These are phyloP conservation scores for Mayetiola destructor DNA, from an alignment of 2,888 invertebrate species.

Conservation along the genomic window DNA sequence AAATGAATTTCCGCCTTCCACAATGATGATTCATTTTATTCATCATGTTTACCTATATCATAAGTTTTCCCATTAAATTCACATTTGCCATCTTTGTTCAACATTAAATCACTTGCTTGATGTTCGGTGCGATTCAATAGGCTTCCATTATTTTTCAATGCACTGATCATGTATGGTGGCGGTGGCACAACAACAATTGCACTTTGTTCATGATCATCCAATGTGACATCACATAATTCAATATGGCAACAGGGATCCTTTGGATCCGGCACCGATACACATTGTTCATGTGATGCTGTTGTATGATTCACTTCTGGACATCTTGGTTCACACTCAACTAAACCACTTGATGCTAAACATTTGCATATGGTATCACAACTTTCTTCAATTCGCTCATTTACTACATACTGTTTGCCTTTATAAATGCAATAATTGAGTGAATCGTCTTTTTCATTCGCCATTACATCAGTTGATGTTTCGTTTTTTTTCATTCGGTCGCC, in stretches of 20 bases:
- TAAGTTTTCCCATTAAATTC: slow-evolving; percentile 28
- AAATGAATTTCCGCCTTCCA: not conserved
- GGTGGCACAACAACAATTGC: slow-evolving; percentile 21
- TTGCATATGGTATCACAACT: slow-evolving; percentile 67
- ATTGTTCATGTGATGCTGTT: slow-evolving; percentile 45
- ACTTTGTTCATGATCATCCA: slow-evolving; percentile 55
- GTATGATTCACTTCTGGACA: slow-evolving; percentile 44
- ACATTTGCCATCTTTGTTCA: slow-evolving; percentile 20
- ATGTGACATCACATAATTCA: slow-evolving; percentile 71
- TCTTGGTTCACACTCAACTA: slow-evolving; percentile 57
- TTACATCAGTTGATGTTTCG: not conserved
- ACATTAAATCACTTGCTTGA: slow-evolving; percentile 25
- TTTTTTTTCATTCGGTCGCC: not conserved
- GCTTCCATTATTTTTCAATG: slow-evolving; percentile 14
- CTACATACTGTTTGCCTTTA: slow-evolving; percentile 51
- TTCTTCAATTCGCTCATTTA: slow-evolving; percentile 59
- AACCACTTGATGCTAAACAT: slow-evolving; percentile 54
- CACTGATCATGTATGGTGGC: slow-evolving; percentile 21
- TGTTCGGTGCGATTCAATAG: slow-evolving; percentile 20
- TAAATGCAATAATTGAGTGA: slow-evolving; percentile 21
- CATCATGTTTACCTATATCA: slow-evolving; percentile 17
- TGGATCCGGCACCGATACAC: slow-evolving; percentile 68
- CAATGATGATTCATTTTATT: not conserved
- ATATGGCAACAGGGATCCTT: slow-evolving; percentile 73
- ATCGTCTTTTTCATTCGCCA: not conserved